These are phyloP conservation scores for Drosophila prosaltans DNA, from an alignment of 1,140 invertebrate species.

Conservation along the genomic window DNA sequence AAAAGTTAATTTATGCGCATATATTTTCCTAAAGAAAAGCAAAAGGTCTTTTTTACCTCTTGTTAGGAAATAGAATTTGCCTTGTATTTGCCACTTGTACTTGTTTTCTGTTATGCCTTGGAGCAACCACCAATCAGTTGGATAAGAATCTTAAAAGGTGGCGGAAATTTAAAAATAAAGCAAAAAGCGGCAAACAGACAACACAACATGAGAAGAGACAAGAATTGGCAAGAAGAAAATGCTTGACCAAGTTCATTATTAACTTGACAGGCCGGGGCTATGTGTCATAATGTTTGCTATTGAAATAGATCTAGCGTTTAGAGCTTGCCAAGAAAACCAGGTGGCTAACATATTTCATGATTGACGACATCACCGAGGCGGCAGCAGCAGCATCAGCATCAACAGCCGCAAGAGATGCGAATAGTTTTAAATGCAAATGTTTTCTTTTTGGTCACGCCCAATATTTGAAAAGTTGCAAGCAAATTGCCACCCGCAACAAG, in stretches of 20 bases:
- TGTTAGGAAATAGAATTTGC: constrained; percentile 28
- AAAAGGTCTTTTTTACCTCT: constrained; percentile 15
- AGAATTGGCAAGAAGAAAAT: constrained; percentile 8
- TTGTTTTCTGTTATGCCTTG: constrained; percentile 32
- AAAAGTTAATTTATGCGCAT: constrained; percentile 48
- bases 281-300: constrained; percentile 64
- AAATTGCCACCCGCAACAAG: constrained; percentile 19
- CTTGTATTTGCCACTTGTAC: constrained; percentile 19
- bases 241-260: constrained; percentile 55
- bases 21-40: constrained; percentile 24
- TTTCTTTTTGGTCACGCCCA: constrained; percentile 37
- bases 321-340: constrained; percentile 52
- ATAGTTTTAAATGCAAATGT: constrained; percentile 11
- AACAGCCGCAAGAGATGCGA: neutral
- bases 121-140: constrained; percentile 22
- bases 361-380: constrained; percentile 53
- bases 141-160: constrained; percentile 17
- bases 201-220: neutral
- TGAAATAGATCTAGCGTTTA: constrained; percentile 51
- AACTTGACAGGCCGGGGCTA: constrained; percentile 45
- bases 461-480: constrained; percentile 9
- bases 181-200: neutral
- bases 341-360: constrained; percentile 64
- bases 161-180: constrained; percentile 37
- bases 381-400: neutral